A percentile compares a stretch with the other conserved stretches of the same genome.
Evolutionary conservation across 1,140 invertebrate genomes (phyloP).

Genomic region (Paralvinella palmiformis): DNA sequence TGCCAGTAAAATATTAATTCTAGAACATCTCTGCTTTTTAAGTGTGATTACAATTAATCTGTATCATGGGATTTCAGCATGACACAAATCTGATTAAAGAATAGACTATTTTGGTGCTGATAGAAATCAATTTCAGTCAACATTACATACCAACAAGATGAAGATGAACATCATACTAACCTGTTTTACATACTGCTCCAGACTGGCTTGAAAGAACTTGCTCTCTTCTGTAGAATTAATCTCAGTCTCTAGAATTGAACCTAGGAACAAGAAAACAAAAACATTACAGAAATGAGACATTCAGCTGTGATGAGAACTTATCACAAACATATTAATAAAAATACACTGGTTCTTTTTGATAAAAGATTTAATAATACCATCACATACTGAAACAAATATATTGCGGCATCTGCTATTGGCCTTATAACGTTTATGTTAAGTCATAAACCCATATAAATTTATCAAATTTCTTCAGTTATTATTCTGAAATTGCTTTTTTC

Average conservation of each 20-base stretch:
- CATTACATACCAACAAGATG: background rate
- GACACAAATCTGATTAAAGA: background rate
- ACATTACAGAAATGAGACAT: too few species aligned
- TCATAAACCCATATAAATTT: too few species aligned
- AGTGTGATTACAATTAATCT: background rate
- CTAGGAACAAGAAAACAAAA: slow-evolving; percentile 25
- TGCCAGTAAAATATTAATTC: background rate
- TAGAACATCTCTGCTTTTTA: background rate
- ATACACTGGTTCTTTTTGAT: background rate
- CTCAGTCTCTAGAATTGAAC: slow-evolving; percentile 86
- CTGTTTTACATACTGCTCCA: slow-evolving; percentile 82
- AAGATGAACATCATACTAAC: slow-evolving; percentile 50
- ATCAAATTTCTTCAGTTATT: too few species aligned
- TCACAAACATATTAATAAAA: too few species aligned
- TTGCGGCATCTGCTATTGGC: background rate
- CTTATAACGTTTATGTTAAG: background rate
- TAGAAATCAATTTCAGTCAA: background rate
- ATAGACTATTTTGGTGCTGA: background rate
- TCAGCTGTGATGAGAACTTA: too few species aligned
- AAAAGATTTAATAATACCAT: background rate
- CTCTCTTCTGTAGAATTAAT: slow-evolving; percentile 68
- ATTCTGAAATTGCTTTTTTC: too few species aligned
- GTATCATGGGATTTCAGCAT: background rate
- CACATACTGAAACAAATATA: background rate
- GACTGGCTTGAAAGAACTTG: slow-evolving; percentile 68